Evolutionary conservation across 2,797 vertebrate genomes (phyloP).

Genomic region (Clamator glandarius): DNA sequence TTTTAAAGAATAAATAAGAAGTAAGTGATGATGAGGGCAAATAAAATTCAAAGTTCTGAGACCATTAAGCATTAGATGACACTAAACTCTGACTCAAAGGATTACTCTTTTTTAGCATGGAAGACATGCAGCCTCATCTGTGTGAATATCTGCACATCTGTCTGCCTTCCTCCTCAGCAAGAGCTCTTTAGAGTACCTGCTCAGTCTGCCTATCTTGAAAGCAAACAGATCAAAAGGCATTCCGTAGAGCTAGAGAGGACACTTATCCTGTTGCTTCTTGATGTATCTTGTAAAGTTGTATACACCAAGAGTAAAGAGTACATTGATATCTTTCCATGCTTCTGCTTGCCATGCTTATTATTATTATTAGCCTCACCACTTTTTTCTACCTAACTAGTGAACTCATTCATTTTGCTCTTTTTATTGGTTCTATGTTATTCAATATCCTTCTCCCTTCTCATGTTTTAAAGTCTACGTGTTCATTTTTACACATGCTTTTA

Average conservation of each 20-base stretch:
- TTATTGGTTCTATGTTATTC: not conserved
- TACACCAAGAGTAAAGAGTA: not conserved
- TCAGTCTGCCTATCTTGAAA: not conserved
- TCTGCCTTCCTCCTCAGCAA: not conserved
- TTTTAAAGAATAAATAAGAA: not conserved
- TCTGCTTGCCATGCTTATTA: rapidly evolving
- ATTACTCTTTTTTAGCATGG: not conserved
- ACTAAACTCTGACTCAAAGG: not conserved
- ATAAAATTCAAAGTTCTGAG: not conserved
- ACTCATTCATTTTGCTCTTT: not conserved
- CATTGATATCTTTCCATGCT: not conserved
- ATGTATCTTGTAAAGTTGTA: not conserved
- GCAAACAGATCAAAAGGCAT: not conserved
- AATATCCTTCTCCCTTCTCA: not conserved
- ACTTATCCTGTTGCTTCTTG: not conserved
- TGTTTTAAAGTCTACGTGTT: not conserved
- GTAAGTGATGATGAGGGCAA: not conserved
- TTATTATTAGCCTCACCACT: not conserved
- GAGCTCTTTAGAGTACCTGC: not conserved
- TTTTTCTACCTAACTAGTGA: not conserved
- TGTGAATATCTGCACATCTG: slow-evolving; percentile 10
- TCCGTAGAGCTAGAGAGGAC: not conserved
- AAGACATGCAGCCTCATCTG: not conserved
- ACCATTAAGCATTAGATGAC: not conserved
- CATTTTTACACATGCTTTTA: not conserved